phyloP scores from a whole-genome alignment of 2,888 invertebrate genomes.

The Capitulum mitella region DNA sequence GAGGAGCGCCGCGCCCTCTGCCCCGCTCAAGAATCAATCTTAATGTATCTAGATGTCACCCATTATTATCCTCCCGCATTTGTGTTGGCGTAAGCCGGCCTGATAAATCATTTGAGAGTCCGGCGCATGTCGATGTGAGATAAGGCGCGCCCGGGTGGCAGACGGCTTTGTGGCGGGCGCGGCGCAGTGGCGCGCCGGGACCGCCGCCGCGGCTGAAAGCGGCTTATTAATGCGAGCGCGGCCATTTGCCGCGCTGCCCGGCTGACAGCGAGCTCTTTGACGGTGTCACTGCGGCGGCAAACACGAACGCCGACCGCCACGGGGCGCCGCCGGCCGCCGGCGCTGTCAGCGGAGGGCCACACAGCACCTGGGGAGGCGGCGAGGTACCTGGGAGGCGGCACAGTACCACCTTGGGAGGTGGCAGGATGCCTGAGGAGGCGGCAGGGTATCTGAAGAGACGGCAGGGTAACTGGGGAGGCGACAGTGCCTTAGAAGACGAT shows the following conservation, averaged over 20 bases:
- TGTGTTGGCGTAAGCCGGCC: slow-evolving; percentile 21
- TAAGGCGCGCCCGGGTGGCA: not conserved
- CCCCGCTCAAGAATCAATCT: slow-evolving; percentile 20
- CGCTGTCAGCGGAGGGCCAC: too few relatives aligned
- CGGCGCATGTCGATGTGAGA: not conserved
- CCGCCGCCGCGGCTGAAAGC: slow-evolving; percentile 18
- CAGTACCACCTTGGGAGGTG: too few relatives aligned
- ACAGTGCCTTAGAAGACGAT: too few relatives aligned
- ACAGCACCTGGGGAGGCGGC: too few relatives aligned
- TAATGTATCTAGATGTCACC: slow-evolving; percentile 18
- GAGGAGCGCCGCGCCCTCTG: not conserved
- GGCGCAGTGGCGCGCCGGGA: not conserved
- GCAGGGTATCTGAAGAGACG: too few relatives aligned
- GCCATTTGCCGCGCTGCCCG: not conserved
- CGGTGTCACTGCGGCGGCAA: not conserved
- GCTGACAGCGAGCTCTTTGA: slow-evolving; percentile 12
- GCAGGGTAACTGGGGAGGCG: too few relatives aligned
- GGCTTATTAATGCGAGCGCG: slow-evolving; percentile 15
- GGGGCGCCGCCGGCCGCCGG: too few relatives aligned
- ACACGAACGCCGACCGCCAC: not conserved
- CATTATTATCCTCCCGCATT: not conserved
- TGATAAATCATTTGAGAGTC: slow-evolving; percentile 3
- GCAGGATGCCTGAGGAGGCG: too few relatives aligned
- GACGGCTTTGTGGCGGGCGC: not conserved
- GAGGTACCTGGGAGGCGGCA: too few relatives aligned